Evolutionary conservation across 1,140 invertebrate genomes (phyloP), one percentile per base, ranked within the genome.

Genomic region (Pissodes strobi): DNA sequence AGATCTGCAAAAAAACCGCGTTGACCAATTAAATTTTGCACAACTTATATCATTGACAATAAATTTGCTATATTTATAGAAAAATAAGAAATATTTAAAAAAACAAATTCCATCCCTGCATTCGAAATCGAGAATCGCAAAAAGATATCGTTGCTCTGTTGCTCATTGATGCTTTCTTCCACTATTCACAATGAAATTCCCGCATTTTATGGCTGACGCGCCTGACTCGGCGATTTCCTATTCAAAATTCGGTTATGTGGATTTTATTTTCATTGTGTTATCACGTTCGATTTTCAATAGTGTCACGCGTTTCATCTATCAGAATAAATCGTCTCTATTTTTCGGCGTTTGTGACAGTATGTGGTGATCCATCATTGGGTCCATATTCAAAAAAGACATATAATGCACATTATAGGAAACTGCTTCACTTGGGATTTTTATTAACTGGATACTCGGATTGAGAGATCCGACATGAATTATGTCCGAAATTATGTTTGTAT

Each of bases 251-350:
- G 18, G 45, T 52, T 43, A 23, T 52, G 41, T 39, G 48, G 49
- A 52, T 51, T 61, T 53, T 53, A 53, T 61, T 61, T 61, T 43
- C 59, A 61, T 61, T 61, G 59, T 59, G 22, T 51, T 30, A 61
- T 61, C 59, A 52, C 59, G 59, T 61, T 46, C 41, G 21, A 61
- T 53, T 25, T 23, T 61, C 30, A 52, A 61, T 61, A 61, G 46
- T 61, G 59, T 61, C 38, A 41, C 59, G 59, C 46, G 59, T 61
- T 51, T 15, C 59, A 45, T 61, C 18, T 52, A 61, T 61, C 59
- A 52, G 23, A 39, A 53, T 53, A 53, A 61, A 52, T 61, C 59
- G 59, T 61, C 41, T 17, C 48, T 41, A 43, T 52, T 51, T 61
- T 61, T 61, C 41, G 43, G 10, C 19, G 22, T 37, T 49, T 59